Conservation (phyloP, 2,113 vertebrate genomes). For the Aphelocoma coerulescens region DNA sequence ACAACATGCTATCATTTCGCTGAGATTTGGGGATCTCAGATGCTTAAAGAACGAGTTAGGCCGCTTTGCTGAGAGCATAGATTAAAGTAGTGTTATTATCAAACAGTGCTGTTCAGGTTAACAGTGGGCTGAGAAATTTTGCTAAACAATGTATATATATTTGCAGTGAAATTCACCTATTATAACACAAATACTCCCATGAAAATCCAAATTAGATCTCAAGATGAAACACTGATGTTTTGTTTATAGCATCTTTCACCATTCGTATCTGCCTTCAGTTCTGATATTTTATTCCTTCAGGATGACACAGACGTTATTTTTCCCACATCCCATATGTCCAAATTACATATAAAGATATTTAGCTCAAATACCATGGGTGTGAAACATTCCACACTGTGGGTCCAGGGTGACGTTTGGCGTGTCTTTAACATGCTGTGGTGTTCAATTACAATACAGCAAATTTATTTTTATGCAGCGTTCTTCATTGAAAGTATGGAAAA, state of each 20-base stretch:
- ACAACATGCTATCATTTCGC: background rate
- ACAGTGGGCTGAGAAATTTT: background rate
- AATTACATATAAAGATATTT: constrained; percentile 32
- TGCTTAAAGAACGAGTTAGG: background rate
- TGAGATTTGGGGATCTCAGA: background rate
- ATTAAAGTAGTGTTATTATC: background rate
- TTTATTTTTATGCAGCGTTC: constrained; percentile 53
- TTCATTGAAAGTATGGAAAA: constrained; percentile 43
- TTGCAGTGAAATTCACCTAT: constrained; percentile 12
- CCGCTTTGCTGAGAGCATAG: background rate
- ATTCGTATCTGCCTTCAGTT: constrained; percentile 35
- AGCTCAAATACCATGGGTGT: constrained; percentile 28
- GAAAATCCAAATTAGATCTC: background rate
- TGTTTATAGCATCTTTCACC: constrained; percentile 34
- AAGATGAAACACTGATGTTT: constrained; percentile 1
- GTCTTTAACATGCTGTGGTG: constrained; percentile 24
- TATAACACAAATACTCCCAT: background rate
- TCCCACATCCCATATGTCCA: constrained; percentile 58
- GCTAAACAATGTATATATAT: background rate
- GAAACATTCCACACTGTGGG: constrained; percentile 1
- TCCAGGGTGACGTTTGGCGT: constrained; percentile 2
- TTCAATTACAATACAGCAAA: constrained; percentile 48
- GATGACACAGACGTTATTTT: constrained; percentile 25
- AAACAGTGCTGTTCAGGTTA: background rate
- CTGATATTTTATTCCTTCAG: constrained; percentile 36